Percentiles rank a stretch among this genome's conserved stretches.
Conservation (phyloP, 2,888 invertebrate species). For the Oscheius onirici region DNA sequence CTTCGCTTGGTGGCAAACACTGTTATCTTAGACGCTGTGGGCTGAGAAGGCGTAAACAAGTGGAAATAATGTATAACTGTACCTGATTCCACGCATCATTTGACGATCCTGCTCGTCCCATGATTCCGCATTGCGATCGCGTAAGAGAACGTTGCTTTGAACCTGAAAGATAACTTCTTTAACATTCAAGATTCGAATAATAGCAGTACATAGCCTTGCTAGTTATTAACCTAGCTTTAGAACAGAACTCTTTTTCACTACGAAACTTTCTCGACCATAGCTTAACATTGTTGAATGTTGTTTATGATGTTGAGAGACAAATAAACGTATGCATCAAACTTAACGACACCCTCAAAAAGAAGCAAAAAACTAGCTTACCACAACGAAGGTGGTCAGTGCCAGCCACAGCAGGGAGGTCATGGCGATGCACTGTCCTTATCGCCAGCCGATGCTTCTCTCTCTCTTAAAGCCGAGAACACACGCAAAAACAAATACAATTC, state of each 20-base stretch:
- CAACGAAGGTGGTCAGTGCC: constrained; percentile 25
- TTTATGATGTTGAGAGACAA: no score
- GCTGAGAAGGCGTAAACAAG: constrained; percentile 11
- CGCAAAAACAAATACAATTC: constrained; percentile 21
- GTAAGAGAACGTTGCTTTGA: background rate
- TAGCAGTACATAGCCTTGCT: no score
- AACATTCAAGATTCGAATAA: no score
- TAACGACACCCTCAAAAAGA: no score
- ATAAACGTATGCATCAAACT: no score
- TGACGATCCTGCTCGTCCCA: background rate
- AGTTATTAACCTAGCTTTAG: no score
- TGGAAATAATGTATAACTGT: background rate
- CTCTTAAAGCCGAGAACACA: constrained; percentile 7
- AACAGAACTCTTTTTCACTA: no score
- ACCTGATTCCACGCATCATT: constrained; percentile 1
- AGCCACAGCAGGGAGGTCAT: constrained; percentile 31
- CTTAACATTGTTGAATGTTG: no score
- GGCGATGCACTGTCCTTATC: constrained; percentile 29
- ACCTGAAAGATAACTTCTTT: no score
- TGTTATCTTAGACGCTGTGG: background rate
- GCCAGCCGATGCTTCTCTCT: background rate
- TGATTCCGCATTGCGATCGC: background rate
- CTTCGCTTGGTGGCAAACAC: constrained; percentile 14
- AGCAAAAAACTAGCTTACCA: constrained; percentile 4
- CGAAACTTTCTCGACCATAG: no score